Evolutionary conservation across 2,888 invertebrate genomes (phyloP).

Genomic region (Agapostemon virescens): DNA sequence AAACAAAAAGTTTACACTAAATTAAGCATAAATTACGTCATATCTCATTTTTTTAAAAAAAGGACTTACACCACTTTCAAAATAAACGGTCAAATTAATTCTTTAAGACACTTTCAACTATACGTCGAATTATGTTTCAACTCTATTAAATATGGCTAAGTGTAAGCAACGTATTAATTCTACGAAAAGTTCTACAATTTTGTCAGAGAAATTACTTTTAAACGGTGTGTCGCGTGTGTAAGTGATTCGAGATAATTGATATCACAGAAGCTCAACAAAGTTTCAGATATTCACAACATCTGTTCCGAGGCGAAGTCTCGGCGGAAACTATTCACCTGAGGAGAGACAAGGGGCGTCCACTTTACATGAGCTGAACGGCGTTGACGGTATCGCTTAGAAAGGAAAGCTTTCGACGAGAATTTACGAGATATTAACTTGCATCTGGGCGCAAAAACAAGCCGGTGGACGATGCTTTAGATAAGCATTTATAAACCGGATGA

Average conservation of each 20-base stretch:
- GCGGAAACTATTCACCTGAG: background rate
- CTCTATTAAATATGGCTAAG: no score
- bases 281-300: slow-evolving; percentile 1
- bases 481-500: slow-evolving; percentile 40
- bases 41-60: no score
- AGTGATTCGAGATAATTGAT: background rate
- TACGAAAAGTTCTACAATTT: background rate
- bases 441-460: slow-evolving; percentile 13
- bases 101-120: no score
- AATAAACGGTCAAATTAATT: no score
- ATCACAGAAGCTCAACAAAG: background rate
- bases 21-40: no score
- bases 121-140: no score
- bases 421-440: slow-evolving; percentile 13
- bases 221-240: background rate
- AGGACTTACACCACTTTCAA: no score
- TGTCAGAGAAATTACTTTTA: background rate
- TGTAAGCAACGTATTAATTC: background rate
- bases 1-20: no score
- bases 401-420: slow-evolving; percentile 17
- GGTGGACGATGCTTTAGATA: slow-evolving; percentile 30
- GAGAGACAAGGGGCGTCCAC: background rate
- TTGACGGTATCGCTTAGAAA: slow-evolving; percentile 8
- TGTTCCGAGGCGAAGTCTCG: background rate
- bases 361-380: background rate